Evolutionary conservation across 2,888 invertebrate species (phyloP), one percentile per base, ranked within the genome.

Genomic region (Raillietiella orientalis): DNA sequence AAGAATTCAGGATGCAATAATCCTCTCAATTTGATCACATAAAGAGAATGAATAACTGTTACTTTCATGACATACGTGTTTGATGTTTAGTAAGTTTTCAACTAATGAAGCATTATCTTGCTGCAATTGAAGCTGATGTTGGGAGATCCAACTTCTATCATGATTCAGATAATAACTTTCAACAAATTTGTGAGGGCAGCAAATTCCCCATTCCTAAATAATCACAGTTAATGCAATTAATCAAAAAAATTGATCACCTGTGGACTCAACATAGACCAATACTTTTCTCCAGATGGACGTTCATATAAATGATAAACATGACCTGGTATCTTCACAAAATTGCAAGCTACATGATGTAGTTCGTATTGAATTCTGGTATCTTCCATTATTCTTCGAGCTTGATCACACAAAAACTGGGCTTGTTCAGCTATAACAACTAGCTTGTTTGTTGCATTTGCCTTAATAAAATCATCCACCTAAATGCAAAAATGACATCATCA

Each of bases 181-280:
- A 23, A 62, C 40, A 39, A 53, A 63, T 24, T 46, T 44, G 36
- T 66, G 63, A 4, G 58, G 55, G 30, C 56, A 53, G 11, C 47
- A 44, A 22, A 41, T 34, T 23, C 58, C 59, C 69, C 70, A 72
- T 43, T 71, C 70, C 61, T 67, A 33, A 8, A 34, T n/a, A n/a
- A n/a, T n/a, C n/a, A n/a, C n/a, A n/a, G n/a, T n/a, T n/a, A n/a
- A n/a, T n/a, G n/a, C n/a, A n/a, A n/a, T n/a, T n/a, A n/a, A n/a
- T n/a, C n/a, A n/a, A n/a, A n/a, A n/a, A n/a, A 22, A 14, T 11
- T 16, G 23, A 38, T 40, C 44, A 65, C 66, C 45, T 62, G 45
- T 16, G 67, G 67, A 25, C 65, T 63, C 14, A 71, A 42, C 53
- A 71, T 60, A 23, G 69, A 66, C 36, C 70, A 62, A 42, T 66